Base-by-base conservation (phyloP, 2,797 vertebrate species). In the Thripadectes ignobilis region DNA sequence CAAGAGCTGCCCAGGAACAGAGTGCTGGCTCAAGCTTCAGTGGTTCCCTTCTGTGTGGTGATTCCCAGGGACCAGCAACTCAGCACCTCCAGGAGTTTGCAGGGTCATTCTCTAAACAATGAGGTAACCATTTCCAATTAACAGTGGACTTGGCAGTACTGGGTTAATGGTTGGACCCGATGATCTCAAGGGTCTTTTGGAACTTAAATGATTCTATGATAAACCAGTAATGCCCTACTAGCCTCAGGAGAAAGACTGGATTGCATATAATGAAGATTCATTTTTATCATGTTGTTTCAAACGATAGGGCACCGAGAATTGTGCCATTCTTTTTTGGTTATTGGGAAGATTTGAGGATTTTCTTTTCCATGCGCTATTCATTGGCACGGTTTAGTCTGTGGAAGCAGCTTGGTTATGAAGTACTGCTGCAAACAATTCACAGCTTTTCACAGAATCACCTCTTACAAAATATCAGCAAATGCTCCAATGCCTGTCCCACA, bases 321-420 rank as follows among this genome's bases (percentile, higher is more conserved):
- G 23, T 36, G 32, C 22, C 12, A 2, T 32, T 54, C 22, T 26
- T 4, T 9, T 78, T 65, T 36, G 26, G 21, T 4, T 54, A 12
- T 54, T 54, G 63, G 61, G 45, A 66, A 20, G 32, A 39, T 23
- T 41, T 38, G 41, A 23, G 22, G 57, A 49, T 76, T 82, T 73
- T 51, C 21, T 86, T 88, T 46, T 49, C 59, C n/a, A 24, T 23
- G 7, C 29, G 20, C 30, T 83, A 13, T 21, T 75, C 27, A 6
- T 1, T 14, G 23, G 19, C 0, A 0, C 9, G 13, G 51, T 34
- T 83, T 34, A 66, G n/a, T 26, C 48, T 34, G 3, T 1, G 15
- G 68, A 75, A 84, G 29, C 45, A 87, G n/a, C 24, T 34, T 38
- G 21, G 32, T 85, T 65, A 54, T 12, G 17, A 86, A 73, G 39